Evolutionary conservation across 2,113 vertebrate species (phyloP).

Genomic region (Phasianus colchicus): DNA sequence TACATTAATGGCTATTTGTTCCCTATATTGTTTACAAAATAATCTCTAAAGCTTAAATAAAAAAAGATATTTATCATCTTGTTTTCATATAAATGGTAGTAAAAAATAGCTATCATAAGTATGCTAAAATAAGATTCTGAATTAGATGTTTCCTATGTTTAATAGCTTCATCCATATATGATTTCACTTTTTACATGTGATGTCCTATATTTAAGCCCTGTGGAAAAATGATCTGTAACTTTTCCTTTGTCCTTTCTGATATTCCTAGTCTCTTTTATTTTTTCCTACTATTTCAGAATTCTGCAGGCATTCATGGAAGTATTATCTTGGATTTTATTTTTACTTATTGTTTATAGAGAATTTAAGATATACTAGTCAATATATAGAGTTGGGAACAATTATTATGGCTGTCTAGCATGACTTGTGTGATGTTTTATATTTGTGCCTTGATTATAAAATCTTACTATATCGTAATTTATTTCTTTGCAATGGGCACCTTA

Average conservation of each 20-base stretch:
- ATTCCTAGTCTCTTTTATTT: not conserved
- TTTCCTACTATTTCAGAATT: not conserved
- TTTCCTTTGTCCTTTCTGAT: not conserved
- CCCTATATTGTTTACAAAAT: not conserved
- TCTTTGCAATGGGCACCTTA: not conserved
- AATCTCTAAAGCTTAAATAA: not conserved
- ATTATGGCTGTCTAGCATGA: not conserved
- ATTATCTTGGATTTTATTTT: not conserved
- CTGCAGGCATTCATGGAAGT: not conserved
- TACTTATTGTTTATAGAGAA: not conserved
- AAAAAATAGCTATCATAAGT: not conserved
- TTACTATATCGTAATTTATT: not conserved
- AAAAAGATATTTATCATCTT: not conserved
- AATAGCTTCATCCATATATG: not conserved
- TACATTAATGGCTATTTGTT: not conserved
- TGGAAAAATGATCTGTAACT: not conserved
- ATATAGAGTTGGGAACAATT: not conserved
- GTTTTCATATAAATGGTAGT: not conserved
- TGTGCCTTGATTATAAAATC: not conserved
- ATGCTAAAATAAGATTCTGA: not conserved
- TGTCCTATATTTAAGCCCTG: not conserved
- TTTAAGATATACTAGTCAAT: not conserved
- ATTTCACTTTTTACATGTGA: not conserved
- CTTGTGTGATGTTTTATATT: not conserved
- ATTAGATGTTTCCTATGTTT: not conserved